A percentile compares a stretch with the other conserved stretches of the same genome.
phyloP scores from a whole-genome alignment of 2,113 vertebrate species.

The Platycercus adscitus region DNA sequence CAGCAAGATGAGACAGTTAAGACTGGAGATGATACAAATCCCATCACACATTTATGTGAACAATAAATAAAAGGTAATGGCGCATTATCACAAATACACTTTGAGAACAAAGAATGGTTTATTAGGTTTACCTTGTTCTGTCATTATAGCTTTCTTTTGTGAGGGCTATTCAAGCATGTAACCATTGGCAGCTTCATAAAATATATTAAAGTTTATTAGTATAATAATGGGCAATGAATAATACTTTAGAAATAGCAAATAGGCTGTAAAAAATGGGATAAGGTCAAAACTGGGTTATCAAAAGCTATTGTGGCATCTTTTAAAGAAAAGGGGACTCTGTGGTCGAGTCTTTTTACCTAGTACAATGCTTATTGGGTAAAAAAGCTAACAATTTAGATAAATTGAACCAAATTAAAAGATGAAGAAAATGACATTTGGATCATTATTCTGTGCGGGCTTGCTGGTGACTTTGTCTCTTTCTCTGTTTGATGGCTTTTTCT shows the following conservation, averaged over 20 bases:
- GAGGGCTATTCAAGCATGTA: slow-evolving; percentile 58
- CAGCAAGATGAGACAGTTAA: not conserved
- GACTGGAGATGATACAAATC: not conserved
- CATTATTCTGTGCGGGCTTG: not conserved
- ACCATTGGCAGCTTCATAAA: slow-evolving; percentile 42
- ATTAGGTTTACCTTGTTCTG: slow-evolving; percentile 71
- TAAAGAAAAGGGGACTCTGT: not conserved
- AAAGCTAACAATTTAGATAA: not conserved
- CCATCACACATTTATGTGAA: slow-evolving; percentile 47
- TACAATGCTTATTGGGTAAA: not conserved
- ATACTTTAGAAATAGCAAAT: slow-evolving; percentile 42
- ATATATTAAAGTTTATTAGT: slow-evolving; percentile 74
- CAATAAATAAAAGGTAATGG: slow-evolving; percentile 72
- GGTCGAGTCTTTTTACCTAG: not conserved
- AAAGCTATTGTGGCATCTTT: not conserved
- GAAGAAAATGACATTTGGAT: not conserved
- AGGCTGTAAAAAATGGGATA: slow-evolving; percentile 28
- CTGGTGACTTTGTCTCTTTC: not conserved
- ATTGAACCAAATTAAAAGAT: not conserved
- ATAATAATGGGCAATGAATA: slow-evolving; percentile 61
- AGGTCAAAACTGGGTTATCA: slow-evolving; percentile 40
- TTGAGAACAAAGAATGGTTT: slow-evolving; percentile 71
- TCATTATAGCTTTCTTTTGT: slow-evolving; percentile 51
- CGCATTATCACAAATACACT: slow-evolving; percentile 45
- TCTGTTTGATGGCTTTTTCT: not conserved